Percentiles rank a stretch among this genome's conserved stretches.
phyloP scores from a whole-genome alignment of 1,140 invertebrate genomes.

The Stegodyphus mimosarum region DNA sequence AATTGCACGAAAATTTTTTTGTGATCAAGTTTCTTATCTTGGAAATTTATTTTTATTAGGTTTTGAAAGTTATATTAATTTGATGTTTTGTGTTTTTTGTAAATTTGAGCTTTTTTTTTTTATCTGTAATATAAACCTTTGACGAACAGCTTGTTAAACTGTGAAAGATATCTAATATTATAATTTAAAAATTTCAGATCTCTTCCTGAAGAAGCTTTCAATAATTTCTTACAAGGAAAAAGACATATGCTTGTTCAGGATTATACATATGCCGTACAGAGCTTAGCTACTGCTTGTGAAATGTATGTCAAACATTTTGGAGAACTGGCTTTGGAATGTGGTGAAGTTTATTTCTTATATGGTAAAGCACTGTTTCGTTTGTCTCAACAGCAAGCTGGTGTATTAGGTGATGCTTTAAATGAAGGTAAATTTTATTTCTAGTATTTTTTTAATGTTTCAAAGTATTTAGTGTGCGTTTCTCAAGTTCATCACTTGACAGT shows the following conservation, averaged over 20 bases:
- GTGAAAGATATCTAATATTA: too few relatives aligned
- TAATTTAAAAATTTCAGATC: not conserved
- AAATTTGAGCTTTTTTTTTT: too few relatives aligned
- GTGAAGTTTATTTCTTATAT: conserved; percentile 83
- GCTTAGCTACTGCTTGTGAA: conserved; percentile 80
- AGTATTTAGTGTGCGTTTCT: too few relatives aligned
- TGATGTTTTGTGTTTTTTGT: too few relatives aligned
- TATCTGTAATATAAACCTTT: too few relatives aligned
- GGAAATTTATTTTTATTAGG: too few relatives aligned
- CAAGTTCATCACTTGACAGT: too few relatives aligned
- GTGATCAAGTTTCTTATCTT: too few relatives aligned
- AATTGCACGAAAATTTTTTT: too few relatives aligned
- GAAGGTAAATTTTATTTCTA: conserved; percentile 67
- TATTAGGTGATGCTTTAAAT: conserved; percentile 80
- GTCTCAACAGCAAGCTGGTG: conserved; percentile 81
- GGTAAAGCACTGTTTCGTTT: conserved; percentile 84
- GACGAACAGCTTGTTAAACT: too few relatives aligned
- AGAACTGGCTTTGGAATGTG: conserved; percentile 81
- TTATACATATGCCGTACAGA: conserved; percentile 79
- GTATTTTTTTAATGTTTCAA: too few relatives aligned
- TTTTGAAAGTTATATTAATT: too few relatives aligned
- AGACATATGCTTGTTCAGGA: conserved; percentile 84
- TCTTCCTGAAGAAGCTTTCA: conserved; percentile 66
- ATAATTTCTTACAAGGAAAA: conserved; percentile 77
- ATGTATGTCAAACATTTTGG: conserved; percentile 78